Evolutionary conservation across 1,140 invertebrate genomes (phyloP).

Genomic region (Listronotus bonariensis): DNA sequence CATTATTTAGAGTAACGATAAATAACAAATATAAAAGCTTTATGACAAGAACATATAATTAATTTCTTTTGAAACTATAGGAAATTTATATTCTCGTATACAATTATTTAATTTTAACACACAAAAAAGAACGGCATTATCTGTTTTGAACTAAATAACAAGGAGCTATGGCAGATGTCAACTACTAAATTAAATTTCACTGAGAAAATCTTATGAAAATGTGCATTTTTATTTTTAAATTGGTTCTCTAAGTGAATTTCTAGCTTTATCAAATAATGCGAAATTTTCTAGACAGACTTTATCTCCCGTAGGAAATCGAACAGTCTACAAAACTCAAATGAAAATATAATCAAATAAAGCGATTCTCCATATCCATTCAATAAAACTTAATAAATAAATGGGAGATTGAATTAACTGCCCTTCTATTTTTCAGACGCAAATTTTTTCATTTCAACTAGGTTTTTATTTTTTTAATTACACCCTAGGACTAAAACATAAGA

Average conservation of each 20-base stretch:
- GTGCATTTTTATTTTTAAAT: slow-evolving; percentile 14
- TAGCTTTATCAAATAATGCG: slow-evolving; percentile 24
- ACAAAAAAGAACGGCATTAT: too few relatives aligned
- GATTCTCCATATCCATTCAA: slow-evolving; percentile 39
- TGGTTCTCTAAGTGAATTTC: slow-evolving; percentile 17
- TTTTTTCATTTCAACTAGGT: background rate
- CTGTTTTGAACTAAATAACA: background rate
- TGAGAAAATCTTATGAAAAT: slow-evolving; percentile 13
- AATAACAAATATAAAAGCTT: too few relatives aligned
- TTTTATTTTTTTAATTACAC: too few relatives aligned
- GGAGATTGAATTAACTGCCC: slow-evolving; percentile 23
- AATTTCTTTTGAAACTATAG: too few relatives aligned
- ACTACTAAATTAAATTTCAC: background rate
- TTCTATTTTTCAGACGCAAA: background rate
- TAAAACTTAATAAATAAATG: slow-evolving; percentile 39
- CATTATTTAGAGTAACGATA: too few relatives aligned
- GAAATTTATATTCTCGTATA: too few relatives aligned
- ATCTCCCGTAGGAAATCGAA: slow-evolving; percentile 25
- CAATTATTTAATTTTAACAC: too few relatives aligned
- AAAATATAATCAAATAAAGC: slow-evolving; percentile 42
- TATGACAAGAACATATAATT: too few relatives aligned
- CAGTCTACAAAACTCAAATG: slow-evolving; percentile 30
- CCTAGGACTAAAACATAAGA: too few relatives aligned
- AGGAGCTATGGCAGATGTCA: background rate
- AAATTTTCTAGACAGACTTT: slow-evolving; percentile 15